Evolutionary conservation across 2,113 vertebrate genomes (phyloP).

Genomic region (Rhizomys pruinosus): DNA sequence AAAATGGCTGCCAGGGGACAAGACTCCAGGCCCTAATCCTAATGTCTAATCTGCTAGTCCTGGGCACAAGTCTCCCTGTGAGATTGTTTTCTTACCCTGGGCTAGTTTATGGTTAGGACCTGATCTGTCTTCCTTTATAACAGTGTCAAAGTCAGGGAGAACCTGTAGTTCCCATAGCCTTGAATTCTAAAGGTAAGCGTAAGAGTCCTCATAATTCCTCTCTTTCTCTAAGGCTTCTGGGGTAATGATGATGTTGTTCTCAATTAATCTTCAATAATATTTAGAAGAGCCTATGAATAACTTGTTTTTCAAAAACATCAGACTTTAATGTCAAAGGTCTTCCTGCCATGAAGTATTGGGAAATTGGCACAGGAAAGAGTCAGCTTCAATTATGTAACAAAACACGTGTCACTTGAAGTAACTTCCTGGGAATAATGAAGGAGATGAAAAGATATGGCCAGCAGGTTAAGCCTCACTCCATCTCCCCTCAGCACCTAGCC

Average conservation of each 20-base stretch:
- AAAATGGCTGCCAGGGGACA: too few relatives aligned
- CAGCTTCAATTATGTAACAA: neutral
- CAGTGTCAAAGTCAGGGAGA: neutral
- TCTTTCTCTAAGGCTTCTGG: neutral
- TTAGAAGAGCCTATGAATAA: neutral
- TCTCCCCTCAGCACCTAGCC: neutral
- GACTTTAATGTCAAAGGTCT: constrained; percentile 47
- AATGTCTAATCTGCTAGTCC: neutral
- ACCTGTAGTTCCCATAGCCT: neutral
- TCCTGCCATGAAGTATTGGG: neutral
- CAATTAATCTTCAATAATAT: constrained; percentile 52
- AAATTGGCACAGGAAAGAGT: constrained; percentile 29
- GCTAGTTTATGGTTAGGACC: neutral
- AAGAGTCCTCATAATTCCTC: neutral
- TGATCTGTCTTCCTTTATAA: neutral
- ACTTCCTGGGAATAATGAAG: neutral
- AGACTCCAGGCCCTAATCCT: accelerated
- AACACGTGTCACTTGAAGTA: constrained; percentile 23
- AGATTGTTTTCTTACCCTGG: neutral
- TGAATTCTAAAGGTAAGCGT: neutral
- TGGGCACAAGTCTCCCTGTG: neutral
- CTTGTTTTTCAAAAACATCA: constrained; percentile 50
- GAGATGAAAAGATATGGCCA: neutral
- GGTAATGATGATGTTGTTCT: neutral
- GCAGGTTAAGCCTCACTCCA: neutral